A percentile compares a stretch with the other conserved stretches of the same genome.
Conservation (phyloP, 2,797 vertebrate species). For the Odontamblyopus rebecca region DNA sequence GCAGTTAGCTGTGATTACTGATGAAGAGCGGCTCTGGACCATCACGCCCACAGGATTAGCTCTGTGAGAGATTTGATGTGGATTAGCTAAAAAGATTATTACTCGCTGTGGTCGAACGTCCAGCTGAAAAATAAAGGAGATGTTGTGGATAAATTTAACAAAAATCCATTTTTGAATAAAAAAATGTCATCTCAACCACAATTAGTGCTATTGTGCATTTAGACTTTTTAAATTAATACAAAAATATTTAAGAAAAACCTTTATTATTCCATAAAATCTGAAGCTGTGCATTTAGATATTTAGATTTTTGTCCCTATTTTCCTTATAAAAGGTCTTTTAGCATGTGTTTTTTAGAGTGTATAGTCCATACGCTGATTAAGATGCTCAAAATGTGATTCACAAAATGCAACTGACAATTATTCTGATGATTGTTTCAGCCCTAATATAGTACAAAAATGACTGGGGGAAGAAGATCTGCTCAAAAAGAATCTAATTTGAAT, state of each 20-base stretch:
- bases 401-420: too few relatives aligned
- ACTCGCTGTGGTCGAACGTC: conserved; percentile 46
- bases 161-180: conserved; percentile 1
- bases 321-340: too few relatives aligned
- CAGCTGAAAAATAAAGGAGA: conserved; percentile 44
- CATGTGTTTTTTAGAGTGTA: too few relatives aligned
- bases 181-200: conserved; percentile 10
- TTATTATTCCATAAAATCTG: too few relatives aligned
- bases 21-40: conserved; percentile 55
- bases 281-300: too few relatives aligned
- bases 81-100: conserved; percentile 77
- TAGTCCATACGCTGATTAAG: too few relatives aligned
- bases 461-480: conserved; percentile 23
- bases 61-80: conserved; percentile 71
- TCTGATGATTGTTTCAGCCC: too few relatives aligned
- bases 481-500: conserved; percentile 43
- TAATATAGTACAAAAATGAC: conserved; percentile 18
- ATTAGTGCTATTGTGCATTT: too few relatives aligned
- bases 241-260: too few relatives aligned
- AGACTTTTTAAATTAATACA: too few relatives aligned
- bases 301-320: too few relatives aligned
- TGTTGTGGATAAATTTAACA: conserved; percentile 1
- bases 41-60: conserved; percentile 62
- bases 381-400: too few relatives aligned
- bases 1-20: conserved; percentile 56